Base-by-base conservation (phyloP, 1,140 invertebrate genomes). In the Pectinophora gossypiella region DNA sequence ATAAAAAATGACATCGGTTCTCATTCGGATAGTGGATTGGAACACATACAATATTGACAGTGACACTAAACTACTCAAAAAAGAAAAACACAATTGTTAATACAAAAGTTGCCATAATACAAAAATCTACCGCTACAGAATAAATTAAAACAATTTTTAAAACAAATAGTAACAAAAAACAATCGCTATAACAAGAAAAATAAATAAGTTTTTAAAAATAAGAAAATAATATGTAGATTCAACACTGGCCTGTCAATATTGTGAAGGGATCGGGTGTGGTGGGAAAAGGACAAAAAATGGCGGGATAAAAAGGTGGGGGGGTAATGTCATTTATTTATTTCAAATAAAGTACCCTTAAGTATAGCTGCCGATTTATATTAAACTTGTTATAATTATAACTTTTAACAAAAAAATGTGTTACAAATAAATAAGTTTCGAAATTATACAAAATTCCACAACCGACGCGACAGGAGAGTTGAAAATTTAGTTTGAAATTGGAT, bases 191-290 rank as follows among this genome's bases (percentile, higher is more conserved):
- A 83, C 70, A 79, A 77, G 62, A 76, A 75, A 71, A 81, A 82
- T 84, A 85, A 80, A 86, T 84, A 83, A 50, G 70, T 69, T 72
- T 77, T 71, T 72, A 64, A 70, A 73, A 72, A 68, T 66, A 69
- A 64, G 64, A 72, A 64, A 53, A 61, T 55, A 56, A 69, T 59
- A 62, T 61, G 68, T 73, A 79, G 73, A 74, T 73, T 79, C 83
- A 86, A 86, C 83, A 86, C 83, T 80, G 81, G 83, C 59, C 83
- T 86, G 83, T 86, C 83, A 86, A 86, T 86, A 86, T 85, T 86
- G 83, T 72, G 60, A 59, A 42, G 23, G 71, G 72, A 67, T 43
- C 18, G 61, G 67, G 15, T 9, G 36, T n/a, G 45, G 45, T 44
- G 44, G 48, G 50, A 42, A 42, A 57, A 51, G n/a, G 32, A 51